Evolutionary conservation across 2,113 vertebrate genomes (phyloP), one percentile per base, ranked within the genome.

Genomic region (Bostrychus sinensis): DNA sequence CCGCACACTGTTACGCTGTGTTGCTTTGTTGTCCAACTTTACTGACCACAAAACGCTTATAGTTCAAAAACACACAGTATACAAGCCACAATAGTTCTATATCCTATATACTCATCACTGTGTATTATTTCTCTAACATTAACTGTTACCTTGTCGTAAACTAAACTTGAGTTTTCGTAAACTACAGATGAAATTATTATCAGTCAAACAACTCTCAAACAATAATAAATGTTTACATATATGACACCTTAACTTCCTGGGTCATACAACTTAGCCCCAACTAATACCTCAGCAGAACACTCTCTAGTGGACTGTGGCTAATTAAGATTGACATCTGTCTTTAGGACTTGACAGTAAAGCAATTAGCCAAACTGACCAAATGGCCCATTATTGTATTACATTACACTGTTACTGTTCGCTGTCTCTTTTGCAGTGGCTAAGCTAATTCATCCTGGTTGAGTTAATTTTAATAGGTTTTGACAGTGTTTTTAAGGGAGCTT

Each of bases 381-480:
- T 34, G 17, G 30, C n/a, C 51, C 30, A 34, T 41, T 55, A 42
- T 56, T 23, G 22, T 63, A 39, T 22, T 25, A 17, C 51, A 62
- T 25, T 30, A 5, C 62, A 55, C 30, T 37, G 16, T 37, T 45
- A 1, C 7, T 19, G 13, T 34, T 12, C n/a, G 7, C 45, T 48
- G 7, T 36, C 48, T 65, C 25, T 51, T 23, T 51, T 41, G 62
- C 26, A 48, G 30, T 60, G 30, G 11, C 20, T 25, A 14, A 62
- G n/a, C 17, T 30, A 7, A 1, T 45, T 19, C n/a, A 42, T 67
- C 34, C 22, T 7, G 17, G 32, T 42, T 14, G 30, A 1, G 26
- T 50, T 55, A 5, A 56, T 58, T 19, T 20, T n/a, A 61, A 69
- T 65, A 20, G 48, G 39, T 56, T 61, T 19, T 69, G 17, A 23